Conservation (phyloP, 2,888 invertebrate species). For the Noctua pronuba region DNA sequence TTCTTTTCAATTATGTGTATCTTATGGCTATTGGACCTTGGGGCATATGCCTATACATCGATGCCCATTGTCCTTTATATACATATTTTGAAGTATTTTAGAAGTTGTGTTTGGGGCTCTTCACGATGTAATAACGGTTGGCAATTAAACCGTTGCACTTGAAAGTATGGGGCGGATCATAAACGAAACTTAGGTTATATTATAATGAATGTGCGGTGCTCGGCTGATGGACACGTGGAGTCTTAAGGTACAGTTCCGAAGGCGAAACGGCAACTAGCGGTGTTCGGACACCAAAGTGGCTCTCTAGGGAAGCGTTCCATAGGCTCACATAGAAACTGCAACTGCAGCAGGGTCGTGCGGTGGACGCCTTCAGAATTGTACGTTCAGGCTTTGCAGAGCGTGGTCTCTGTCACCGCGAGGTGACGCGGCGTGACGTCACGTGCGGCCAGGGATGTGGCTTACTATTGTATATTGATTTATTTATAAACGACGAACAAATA, state of each 20-base stretch:
- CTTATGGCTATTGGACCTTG: too few species aligned
- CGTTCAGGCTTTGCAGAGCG: not conserved
- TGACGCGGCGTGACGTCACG: not conserved
- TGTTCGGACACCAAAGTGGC: too few species aligned
- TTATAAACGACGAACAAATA: conserved; percentile 59
- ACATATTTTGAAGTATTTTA: conserved; percentile 27
- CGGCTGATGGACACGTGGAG: not conserved
- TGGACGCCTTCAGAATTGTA: not conserved
- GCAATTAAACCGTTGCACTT: not conserved
- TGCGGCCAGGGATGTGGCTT: conserved; percentile 18
- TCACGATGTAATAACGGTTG: not conserved
- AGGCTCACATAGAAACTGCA: not conserved
- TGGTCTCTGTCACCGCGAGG: not conserved
- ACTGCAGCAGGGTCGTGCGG: not conserved
- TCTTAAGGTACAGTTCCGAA: not conserved
- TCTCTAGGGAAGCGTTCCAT: not conserved
- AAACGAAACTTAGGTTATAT: conserved; percentile 1
- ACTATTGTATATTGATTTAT: conserved; percentile 37
- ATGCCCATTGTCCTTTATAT: too few species aligned
- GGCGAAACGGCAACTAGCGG: not conserved
- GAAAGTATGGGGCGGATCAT: not conserved
- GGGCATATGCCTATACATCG: too few species aligned
- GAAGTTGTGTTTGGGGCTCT: conserved; percentile 13
- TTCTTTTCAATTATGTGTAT: too few species aligned
- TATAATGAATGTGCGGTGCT: conserved; percentile 7